These are phyloP conservation scores for Tiliacea aurago DNA, from an alignment of 2,888 invertebrate genomes.

Conservation along the genomic window DNA sequence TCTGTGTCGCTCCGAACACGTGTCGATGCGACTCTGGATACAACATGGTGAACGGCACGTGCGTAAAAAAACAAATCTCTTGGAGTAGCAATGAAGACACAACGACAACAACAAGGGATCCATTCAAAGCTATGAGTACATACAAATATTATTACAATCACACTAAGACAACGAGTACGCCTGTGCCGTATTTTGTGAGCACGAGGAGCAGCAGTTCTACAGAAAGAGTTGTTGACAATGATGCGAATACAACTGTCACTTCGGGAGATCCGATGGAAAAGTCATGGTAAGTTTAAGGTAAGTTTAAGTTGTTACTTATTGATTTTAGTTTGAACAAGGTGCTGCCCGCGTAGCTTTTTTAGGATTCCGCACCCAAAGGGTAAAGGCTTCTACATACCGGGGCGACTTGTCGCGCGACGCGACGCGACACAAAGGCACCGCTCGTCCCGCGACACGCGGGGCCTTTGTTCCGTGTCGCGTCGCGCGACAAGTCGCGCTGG, in stretches of 20 bases:
- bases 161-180: not conserved
- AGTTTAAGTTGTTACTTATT: too few species aligned
- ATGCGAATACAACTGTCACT: not conserved
- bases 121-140: not conserved
- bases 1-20: constrained; percentile 65
- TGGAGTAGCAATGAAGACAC: not conserved
- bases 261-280: not conserved
- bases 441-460: too few species aligned
- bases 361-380: too few species aligned
- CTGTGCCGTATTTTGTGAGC: constrained; percentile 2
- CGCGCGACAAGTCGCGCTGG: too few species aligned
- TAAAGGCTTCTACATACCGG: too few species aligned
- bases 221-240: not conserved
- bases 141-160: not conserved
- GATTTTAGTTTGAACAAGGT: not conserved
- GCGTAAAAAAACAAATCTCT: not conserved
- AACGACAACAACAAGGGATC: constrained; percentile 9
- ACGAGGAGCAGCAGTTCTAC: constrained; percentile 12
- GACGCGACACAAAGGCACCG: too few species aligned
- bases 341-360: too few species aligned
- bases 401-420: too few species aligned
- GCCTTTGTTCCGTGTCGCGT: too few species aligned
- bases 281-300: constrained; percentile 20
- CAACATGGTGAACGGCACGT: constrained; percentile 12
- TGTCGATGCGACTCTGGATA: constrained; percentile 53